These are phyloP conservation scores for Scaptomyza polygonia DNA, from an alignment of 2,888 invertebrate genomes.

Conservation along the genomic window DNA sequence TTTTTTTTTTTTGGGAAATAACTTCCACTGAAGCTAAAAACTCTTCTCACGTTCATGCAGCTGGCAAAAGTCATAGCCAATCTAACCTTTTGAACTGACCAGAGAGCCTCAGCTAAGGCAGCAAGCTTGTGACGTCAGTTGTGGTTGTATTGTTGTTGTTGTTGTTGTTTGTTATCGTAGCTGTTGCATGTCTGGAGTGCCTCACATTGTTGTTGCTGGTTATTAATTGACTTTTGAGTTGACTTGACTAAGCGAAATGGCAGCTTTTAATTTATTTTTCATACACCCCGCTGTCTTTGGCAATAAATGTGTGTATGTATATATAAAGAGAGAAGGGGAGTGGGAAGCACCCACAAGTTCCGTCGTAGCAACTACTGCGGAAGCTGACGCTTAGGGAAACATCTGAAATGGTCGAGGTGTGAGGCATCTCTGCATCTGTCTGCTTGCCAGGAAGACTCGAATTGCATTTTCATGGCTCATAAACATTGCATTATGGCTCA, in stretches of 20 bases:
- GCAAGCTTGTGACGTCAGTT: slow-evolving; percentile 64
- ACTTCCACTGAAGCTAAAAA: slow-evolving; percentile 36
- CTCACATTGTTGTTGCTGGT: slow-evolving; percentile 46
- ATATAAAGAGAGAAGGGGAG: slow-evolving; percentile 5
- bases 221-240: slow-evolving; percentile 81
- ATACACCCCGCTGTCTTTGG: slow-evolving; percentile 71
- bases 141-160: slow-evolving; percentile 27
- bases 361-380: slow-evolving; percentile 46
- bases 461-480: slow-evolving; percentile 76
- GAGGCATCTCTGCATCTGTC: slow-evolving; percentile 24
- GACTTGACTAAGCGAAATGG: slow-evolving; percentile 71
- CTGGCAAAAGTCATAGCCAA: slow-evolving; percentile 46
- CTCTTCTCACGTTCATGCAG: slow-evolving; percentile 73
- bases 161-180: slow-evolving; percentile 13
- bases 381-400: slow-evolving; percentile 69
- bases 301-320: neutral
- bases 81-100: slow-evolving; percentile 76
- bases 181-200: slow-evolving; percentile 41
- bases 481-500: slow-evolving; percentile 61
- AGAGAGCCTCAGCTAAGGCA: slow-evolving; percentile 24
- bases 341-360: slow-evolving; percentile 62
- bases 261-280: slow-evolving; percentile 75
- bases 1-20: slow-evolving; percentile 19
- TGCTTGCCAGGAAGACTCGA: slow-evolving; percentile 47
- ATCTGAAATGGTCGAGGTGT: slow-evolving; percentile 41